Base-by-base conservation (phyloP, 1,140 invertebrate species). In the Ganaspis sp. region DNA sequence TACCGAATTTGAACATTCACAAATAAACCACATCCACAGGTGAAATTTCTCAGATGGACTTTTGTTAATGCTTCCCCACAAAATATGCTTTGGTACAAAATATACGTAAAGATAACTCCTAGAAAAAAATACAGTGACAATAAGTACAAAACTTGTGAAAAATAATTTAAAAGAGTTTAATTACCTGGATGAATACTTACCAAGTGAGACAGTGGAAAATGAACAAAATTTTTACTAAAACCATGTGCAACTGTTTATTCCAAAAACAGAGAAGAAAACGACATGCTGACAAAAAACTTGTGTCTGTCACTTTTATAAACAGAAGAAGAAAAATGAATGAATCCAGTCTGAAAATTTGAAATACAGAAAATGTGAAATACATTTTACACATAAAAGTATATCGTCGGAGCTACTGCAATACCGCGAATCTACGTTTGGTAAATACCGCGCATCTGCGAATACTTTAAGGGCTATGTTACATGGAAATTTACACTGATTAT, bases 1-100 rank as follows among this genome's bases (percentile, higher is more conserved):
- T 82, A 90, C 88, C 71, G 87, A 87, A 82, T 89, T 84, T 26
- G 87, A 49, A 19, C 86, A 87, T 40, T 90, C 87, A 21, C 69
- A 73, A 17, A 75, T 54, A 42, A 86, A 87, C 87, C 88, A 90
- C 17, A 87, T 69, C 82, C 83, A 87, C 40, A 89, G 80, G 9
- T 79, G 86, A 23, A 82, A 37, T 21, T 85, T 69, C 54, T 70
- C 79, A 37, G 38, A 42, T 1, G 72, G 49, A 70, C 85, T 76
- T 40, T 81, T 80, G 15, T 81, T 76, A n/a, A 79, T 82, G 70
- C 83, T 76, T 42, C 76, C 70, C 70, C 82, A 84, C 9, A 87
- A 74, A 42, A 87, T 75, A 37, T 74, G 84, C 72, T 83, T 84
- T 69, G 88, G 87, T 40, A 88, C 83, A 75, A 88, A 86, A 17